phyloP scores from a whole-genome alignment of 2,888 invertebrate genomes.

The Desoria tigrina region DNA sequence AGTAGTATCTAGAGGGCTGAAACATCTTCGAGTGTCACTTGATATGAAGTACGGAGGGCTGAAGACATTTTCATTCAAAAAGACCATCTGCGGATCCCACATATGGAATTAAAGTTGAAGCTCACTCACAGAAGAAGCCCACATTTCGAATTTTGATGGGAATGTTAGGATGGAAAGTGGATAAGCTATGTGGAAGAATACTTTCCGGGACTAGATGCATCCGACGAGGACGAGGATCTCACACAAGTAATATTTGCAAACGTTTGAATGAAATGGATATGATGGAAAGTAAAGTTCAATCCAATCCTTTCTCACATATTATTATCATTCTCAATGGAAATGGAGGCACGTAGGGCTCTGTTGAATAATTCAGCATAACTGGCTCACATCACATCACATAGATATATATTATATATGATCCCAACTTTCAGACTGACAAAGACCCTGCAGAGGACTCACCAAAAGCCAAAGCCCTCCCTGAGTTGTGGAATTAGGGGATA shows the following conservation, averaged over 20 bases:
- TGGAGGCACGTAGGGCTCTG: conserved; percentile 11
- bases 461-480: not conserved
- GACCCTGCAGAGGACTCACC: not conserved
- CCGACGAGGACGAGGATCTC: not conserved
- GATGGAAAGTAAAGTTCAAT: conserved; percentile 8
- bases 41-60: not conserved
- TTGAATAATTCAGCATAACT: conserved; percentile 19
- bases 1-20: conserved; percentile 1
- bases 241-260: conserved; percentile 7
- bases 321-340: conserved; percentile 20
- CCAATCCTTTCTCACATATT: conserved; percentile 18
- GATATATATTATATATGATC: not conserved
- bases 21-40: conserved; percentile 5
- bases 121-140: not conserved
- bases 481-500: too few relatives aligned
- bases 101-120: too few relatives aligned
- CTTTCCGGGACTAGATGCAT: too few relatives aligned
- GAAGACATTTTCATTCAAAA: conserved; percentile 8
- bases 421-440: too few relatives aligned
- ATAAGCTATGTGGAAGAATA: too few relatives aligned
- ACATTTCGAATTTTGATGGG: too few relatives aligned
- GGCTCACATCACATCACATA: not conserved
- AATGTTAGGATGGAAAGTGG: too few relatives aligned
- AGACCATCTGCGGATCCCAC: conserved; percentile 7
- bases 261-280: conserved; percentile 8